Conservation (phyloP, 2,888 invertebrate genomes). For the Melanchra persicariae region DNA sequence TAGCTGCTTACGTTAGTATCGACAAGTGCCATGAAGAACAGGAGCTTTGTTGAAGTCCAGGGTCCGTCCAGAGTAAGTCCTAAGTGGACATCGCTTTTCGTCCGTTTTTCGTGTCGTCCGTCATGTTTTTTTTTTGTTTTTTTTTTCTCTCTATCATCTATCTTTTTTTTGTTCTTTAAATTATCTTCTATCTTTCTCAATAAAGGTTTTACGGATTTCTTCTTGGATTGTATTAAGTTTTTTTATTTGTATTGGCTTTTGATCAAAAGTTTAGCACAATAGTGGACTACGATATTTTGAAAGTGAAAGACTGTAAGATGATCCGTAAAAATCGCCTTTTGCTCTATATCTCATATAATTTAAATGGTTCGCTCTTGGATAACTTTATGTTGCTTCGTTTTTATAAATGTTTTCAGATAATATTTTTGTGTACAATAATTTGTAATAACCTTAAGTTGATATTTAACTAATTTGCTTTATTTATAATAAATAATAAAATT, state of each 20-base stretch:
- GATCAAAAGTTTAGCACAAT: not conserved
- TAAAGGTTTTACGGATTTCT: slow-evolving; percentile 47
- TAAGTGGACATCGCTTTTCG: slow-evolving; percentile 41
- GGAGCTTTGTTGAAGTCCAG: slow-evolving; percentile 71
- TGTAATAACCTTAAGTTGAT: not conserved
- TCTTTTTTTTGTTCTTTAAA: not conserved
- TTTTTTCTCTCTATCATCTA: not conserved
- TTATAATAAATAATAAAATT: not conserved
- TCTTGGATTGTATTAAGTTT: slow-evolving; percentile 24
- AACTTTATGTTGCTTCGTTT: slow-evolving; percentile 43
- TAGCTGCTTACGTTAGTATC: slow-evolving; percentile 87
- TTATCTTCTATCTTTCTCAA: slow-evolving; percentile 15
- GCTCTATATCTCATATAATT: not conserved
- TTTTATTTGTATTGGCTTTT: slow-evolving; percentile 3
- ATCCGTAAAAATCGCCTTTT: slow-evolving; percentile 49
- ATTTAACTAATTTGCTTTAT: slow-evolving; percentile 18
- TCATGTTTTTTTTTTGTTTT: slow-evolving; percentile 32
- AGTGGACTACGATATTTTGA: not conserved
- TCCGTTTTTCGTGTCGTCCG: slow-evolving; percentile 57
- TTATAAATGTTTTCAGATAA: not conserved
- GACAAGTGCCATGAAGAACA: slow-evolving; percentile 78
- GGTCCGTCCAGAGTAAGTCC: slow-evolving; percentile 83
- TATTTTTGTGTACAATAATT: not conserved
- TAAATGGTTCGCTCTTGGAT: slow-evolving; percentile 56
- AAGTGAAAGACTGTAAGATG: slow-evolving; percentile 27